phyloP scores from a whole-genome alignment of 2,113 vertebrate species.

The Dicerorhinus sumatrensis region DNA sequence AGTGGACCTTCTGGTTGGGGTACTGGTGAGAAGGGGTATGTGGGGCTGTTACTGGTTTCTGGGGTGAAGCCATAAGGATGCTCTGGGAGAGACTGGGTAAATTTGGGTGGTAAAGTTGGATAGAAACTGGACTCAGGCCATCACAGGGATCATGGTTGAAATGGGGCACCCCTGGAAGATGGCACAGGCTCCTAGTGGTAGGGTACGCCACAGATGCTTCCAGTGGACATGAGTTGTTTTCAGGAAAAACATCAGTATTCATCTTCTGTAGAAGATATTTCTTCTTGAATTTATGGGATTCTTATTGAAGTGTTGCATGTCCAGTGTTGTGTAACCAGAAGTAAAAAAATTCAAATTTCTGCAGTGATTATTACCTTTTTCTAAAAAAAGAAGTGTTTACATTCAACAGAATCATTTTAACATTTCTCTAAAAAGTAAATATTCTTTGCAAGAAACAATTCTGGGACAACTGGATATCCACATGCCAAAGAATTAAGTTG shows the following conservation, averaged over 20 bases:
- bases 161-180: too few relatives aligned
- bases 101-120: neutral
- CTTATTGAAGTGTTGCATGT: neutral
- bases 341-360: neutral
- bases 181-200: too few relatives aligned
- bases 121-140: neutral
- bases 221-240: too few relatives aligned
- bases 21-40: neutral
- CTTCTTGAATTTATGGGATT: too few relatives aligned
- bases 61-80: neutral
- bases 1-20: too few relatives aligned
- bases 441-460: neutral
- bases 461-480: too few relatives aligned
- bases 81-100: neutral
- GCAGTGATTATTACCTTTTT: neutral
- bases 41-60: neutral
- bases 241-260: too few relatives aligned
- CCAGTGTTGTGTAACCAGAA: neutral
- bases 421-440: neutral
- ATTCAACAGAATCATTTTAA: neutral
- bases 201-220: too few relatives aligned
- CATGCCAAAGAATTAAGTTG: too few relatives aligned
- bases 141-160: neutral
- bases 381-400: neutral
- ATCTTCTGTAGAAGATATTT: too few relatives aligned